Evolutionary conservation across 2,888 invertebrate genomes (phyloP).

Genomic region (Steinernema hermaphroditum): DNA sequence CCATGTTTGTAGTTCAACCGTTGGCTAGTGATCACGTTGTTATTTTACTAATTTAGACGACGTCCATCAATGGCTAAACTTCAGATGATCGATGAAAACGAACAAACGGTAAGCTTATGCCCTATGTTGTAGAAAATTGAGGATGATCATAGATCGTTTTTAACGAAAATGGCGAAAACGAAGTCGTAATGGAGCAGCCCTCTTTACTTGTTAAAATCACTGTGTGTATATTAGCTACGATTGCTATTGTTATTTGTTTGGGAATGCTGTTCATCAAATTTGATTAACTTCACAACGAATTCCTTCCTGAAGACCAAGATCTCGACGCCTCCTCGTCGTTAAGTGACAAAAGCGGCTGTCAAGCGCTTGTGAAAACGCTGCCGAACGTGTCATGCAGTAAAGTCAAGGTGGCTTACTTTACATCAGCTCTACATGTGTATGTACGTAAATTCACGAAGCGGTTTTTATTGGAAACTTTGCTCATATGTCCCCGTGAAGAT

Average conservation of each 20-base stretch:
- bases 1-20: neutral
- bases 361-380: no score
- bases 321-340: no score
- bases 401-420: no score
- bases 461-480: no score
- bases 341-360: no score
- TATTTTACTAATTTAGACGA: conserved; percentile 4
- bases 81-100: conserved; percentile 15
- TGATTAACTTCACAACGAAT: neutral
- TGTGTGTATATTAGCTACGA: neutral
- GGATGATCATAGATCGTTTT: neutral
- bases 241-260: conserved; percentile 13
- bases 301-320: no score
- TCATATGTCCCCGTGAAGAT: no score
- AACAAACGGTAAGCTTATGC: conserved; percentile 10
- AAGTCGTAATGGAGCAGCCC: conserved; percentile 9
- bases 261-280: conserved; percentile 25
- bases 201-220: conserved; percentile 1
- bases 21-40: no score
- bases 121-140: no score
- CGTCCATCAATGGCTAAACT: conserved; percentile 13
- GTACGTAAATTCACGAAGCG: no score
- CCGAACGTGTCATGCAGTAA: no score
- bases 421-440: no score
- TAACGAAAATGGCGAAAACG: conserved; percentile 1